Conservation (phyloP, 2,888 invertebrate species). For the Protula sp. region DNA sequence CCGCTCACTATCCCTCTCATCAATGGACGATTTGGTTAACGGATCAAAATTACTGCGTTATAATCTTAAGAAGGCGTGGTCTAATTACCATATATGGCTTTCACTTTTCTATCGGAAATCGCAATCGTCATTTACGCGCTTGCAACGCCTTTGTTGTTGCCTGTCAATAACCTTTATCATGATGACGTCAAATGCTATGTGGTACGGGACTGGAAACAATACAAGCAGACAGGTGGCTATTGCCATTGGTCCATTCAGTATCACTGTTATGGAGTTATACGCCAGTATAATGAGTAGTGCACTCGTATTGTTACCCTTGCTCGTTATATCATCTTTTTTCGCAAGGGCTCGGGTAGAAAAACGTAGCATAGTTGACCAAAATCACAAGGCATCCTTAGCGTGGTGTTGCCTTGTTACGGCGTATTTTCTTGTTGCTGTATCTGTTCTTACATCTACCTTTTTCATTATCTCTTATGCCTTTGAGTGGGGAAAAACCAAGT, state of each 20-base stretch:
- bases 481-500: conserved; percentile 53
- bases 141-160: conserved; percentile 33
- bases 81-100: conserved; percentile 55
- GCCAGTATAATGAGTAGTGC: conserved; percentile 29
- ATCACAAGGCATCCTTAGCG: conserved; percentile 11
- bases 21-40: conserved; percentile 2
- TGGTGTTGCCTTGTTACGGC: conserved; percentile 8
- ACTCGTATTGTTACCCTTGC: conserved; percentile 27
- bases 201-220: conserved; percentile 20
- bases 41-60: background rate
- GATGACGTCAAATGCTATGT: conserved; percentile 35
- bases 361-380: background rate
- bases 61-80: conserved; percentile 9
- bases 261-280: conserved; percentile 24
- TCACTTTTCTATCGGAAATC: conserved; percentile 52
- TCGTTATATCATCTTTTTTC: conserved; percentile 27
- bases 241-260: conserved; percentile 17
- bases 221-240: background rate
- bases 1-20: conserved; percentile 16
- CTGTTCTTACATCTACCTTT: conserved; percentile 44
- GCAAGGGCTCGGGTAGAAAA: conserved; percentile 1
- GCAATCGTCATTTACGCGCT: conserved; percentile 49
- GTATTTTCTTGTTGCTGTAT: conserved; percentile 15
- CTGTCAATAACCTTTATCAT: conserved; percentile 30
- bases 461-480: conserved; percentile 54